Evolutionary conservation across 2,113 vertebrate species (phyloP).

Genomic region (Zosterops japonicus): DNA sequence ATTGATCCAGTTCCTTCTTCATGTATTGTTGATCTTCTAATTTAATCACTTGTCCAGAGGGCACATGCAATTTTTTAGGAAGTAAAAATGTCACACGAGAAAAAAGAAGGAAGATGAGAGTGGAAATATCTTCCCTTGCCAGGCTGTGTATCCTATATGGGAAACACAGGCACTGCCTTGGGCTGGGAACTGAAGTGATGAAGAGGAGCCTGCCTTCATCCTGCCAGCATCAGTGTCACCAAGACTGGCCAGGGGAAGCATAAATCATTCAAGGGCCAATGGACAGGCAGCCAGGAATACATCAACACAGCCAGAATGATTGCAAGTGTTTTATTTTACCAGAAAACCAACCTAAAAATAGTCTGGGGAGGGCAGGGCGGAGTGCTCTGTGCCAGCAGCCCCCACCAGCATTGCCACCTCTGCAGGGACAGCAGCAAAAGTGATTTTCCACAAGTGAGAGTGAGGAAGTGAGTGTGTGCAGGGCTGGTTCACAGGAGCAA

Average conservation of each 20-base stretch:
- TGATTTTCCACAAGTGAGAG: neutral
- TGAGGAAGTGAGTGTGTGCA: neutral
- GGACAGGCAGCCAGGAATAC: neutral
- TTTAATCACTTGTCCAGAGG: conserved; percentile 45
- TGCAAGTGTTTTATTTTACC: neutral
- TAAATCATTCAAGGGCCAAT: neutral
- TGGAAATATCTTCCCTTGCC: neutral
- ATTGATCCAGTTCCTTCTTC: neutral
- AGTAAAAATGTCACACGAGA: conserved; percentile 20
- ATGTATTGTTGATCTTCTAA: conserved; percentile 35
- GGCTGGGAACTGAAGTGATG: neutral
- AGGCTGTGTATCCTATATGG: rapidly evolving
- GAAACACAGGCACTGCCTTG: neutral
- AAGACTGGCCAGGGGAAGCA: neutral
- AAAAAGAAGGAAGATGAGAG: neutral
- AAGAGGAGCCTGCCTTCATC: neutral
- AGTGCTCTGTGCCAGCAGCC: neutral
- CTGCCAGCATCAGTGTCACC: neutral
- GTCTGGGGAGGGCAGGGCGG: rapidly evolving
- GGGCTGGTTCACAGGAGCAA: neutral
- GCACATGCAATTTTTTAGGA: neutral
- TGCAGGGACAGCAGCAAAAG: neutral
- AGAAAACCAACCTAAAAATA: neutral
- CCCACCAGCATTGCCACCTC: neutral
- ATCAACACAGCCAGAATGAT: neutral